Percentiles rank a stretch among this genome's conserved stretches.
phyloP scores from a whole-genome alignment of 2,797 vertebrate genomes.

The Carduelis carduelis region DNA sequence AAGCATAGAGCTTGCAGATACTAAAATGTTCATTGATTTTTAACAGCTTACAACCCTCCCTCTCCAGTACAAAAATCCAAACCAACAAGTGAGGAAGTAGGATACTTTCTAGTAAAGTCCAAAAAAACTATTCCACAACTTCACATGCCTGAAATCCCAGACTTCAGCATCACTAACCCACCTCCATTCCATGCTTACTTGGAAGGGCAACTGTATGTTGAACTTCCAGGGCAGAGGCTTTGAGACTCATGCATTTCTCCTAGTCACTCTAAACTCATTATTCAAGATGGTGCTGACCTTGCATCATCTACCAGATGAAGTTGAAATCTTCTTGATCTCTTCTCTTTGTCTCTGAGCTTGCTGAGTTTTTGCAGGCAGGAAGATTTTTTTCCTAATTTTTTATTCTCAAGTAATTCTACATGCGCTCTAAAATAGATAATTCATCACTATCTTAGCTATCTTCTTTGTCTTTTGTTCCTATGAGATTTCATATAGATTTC shows the following conservation, averaged over 20 bases:
- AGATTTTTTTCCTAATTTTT: neutral
- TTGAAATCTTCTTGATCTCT: neutral
- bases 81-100: neutral
- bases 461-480: neutral
- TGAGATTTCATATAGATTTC: neutral
- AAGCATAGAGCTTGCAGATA: neutral
- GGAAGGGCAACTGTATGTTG: neutral
- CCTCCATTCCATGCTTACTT: neutral
- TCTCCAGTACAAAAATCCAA: neutral
- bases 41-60: rapidly evolving
- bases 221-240: neutral
- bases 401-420: neutral
- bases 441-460: neutral
- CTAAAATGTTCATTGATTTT: neutral
- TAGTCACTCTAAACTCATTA: neutral
- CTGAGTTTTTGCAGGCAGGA: neutral
- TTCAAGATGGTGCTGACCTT: neutral
- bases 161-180: neutral
- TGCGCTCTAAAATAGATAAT: neutral
- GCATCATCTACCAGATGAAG: neutral
- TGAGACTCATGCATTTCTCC: neutral
- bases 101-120: neutral
- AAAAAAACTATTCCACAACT: neutral
- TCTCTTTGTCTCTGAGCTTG: neutral
- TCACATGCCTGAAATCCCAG: neutral